A percentile compares a stretch with the other conserved stretches of the same genome.
Evolutionary conservation across 2,888 invertebrate genomes (phyloP).

Genomic region (Pyralis farinalis): DNA sequence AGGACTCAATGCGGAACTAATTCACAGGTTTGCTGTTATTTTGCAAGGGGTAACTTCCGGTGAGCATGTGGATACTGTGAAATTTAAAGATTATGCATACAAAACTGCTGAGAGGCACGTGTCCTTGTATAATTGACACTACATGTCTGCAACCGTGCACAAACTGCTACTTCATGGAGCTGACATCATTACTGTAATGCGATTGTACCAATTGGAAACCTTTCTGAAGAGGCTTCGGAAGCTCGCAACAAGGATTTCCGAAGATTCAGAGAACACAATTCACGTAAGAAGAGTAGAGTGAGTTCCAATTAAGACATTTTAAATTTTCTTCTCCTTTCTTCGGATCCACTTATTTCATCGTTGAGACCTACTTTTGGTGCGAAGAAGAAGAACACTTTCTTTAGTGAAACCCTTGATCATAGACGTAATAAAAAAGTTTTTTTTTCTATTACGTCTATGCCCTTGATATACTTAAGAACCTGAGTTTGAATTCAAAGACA

Average conservation of each 20-base stretch:
- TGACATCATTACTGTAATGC: constrained; percentile 11
- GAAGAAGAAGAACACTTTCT: not conserved
- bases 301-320: constrained; percentile 10
- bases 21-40: constrained; percentile 16
- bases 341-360: constrained; percentile 7
- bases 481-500: too few species aligned
- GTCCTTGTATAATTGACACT: constrained; percentile 17
- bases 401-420: constrained; percentile 6
- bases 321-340: constrained; percentile 10
- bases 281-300: constrained; percentile 10
- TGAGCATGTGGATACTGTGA: constrained; percentile 8
- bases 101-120: constrained; percentile 16
- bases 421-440: too few species aligned
- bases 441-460: too few species aligned
- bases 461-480: too few species aligned
- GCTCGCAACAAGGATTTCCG: constrained; percentile 7
- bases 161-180: constrained; percentile 18
- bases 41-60: constrained; percentile 14
- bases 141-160: constrained; percentile 19
- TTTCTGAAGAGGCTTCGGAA: constrained; percentile 4
- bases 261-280: constrained; percentile 10
- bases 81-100: constrained; percentile 14
- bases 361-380: not conserved
- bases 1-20: too few species aligned
- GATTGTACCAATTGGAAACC: too few species aligned